phyloP scores from a whole-genome alignment of 2,888 invertebrate genomes.

The Trissoscelio sp. region DNA sequence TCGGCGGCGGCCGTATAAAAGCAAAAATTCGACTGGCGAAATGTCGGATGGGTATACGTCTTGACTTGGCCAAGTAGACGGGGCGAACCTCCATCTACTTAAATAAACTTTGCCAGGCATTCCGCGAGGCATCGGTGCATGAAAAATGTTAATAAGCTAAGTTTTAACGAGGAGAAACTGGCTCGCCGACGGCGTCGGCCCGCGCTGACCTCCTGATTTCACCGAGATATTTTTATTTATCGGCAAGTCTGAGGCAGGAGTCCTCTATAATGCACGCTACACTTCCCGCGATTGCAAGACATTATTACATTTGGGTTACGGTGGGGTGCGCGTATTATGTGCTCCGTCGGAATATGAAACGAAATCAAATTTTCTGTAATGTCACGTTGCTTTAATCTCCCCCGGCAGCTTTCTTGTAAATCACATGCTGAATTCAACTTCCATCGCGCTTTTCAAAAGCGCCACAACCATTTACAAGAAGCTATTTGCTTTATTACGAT shows the following conservation, averaged over 20 bases:
- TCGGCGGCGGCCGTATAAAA: conserved; percentile 59
- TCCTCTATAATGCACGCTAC: conserved; percentile 71
- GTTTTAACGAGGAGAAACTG: conserved; percentile 79
- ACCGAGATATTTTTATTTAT: conserved; percentile 74
- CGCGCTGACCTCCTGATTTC: conserved; percentile 59
- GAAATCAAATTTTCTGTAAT: conserved; percentile 52
- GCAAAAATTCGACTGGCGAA: conserved; percentile 70
- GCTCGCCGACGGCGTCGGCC: conserved; percentile 44
- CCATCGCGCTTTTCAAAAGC: conserved; percentile 15
- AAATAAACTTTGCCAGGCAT: conserved; percentile 78
- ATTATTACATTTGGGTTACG: conserved; percentile 29
- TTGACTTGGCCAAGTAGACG: conserved; percentile 60
- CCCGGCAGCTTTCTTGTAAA: conserved; percentile 27
- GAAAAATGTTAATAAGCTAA: conserved; percentile 82
- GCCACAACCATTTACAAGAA: conserved; percentile 22
- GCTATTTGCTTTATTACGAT: conserved; percentile 25
- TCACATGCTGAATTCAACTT: conserved; percentile 41
- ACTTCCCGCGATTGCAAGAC: conserved; percentile 25
- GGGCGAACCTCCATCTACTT: conserved; percentile 73
- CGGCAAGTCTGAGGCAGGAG: conserved; percentile 6
- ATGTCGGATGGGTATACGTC: conserved; percentile 69
- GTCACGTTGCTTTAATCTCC: conserved; percentile 55
- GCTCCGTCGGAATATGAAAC: conserved; percentile 30
- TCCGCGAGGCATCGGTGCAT: conserved; percentile 79
- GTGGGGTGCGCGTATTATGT: conserved; percentile 21